Evolutionary conservation across 2,113 vertebrate genomes (phyloP), one percentile per base, ranked within the genome.

Genomic region (Odobenus rosmarus): DNA sequence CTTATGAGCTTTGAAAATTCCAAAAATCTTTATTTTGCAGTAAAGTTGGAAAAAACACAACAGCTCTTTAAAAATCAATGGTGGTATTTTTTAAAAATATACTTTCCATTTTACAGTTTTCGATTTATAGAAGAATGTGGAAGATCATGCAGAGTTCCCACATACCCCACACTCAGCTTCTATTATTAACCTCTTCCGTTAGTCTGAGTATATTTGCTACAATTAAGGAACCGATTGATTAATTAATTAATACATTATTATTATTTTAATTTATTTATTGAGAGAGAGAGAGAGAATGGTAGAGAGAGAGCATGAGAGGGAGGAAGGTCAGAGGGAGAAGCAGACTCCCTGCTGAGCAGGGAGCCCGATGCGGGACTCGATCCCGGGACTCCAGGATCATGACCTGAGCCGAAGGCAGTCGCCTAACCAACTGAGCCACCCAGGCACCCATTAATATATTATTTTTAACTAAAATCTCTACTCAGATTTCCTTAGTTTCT

Each of bases 101-200:
- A 42, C n/a, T 83, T 51, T 64, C 26, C 23, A 3, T 19, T 7
- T 39, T n/a, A 10, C 3, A 26, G 16, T 39, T 72, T 55, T 33
- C 16, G 11, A 64, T 46, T 71, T 49, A 55, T 46, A 85, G 67
- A 26, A 21, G 42, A 28, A 39, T 18, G 51, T 53, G 51, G 55
- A n/a, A 42, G 24, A 51, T 2, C 4, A 5, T 28, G 36, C 36
- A 12, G 55, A 53, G 74, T 72, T 31, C 67, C n/a, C 64, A 2
- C 5, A 0, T 0, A 0, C 5, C 23, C 14, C 23, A 3, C 33
- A 3, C 13, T 31, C 46, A 6, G 9, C 18, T 18, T 19, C 21
- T 1, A 0, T 4, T 5, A 5, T 3, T 4, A 33, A 5, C 23
- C 7, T 11, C 14, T 64, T 6, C 4, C 14, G 1, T 51, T 24